A percentile compares a stretch with the other conserved stretches of the same genome.
phyloP scores from a whole-genome alignment of 2,888 invertebrate species.

The Trichacis sp. region DNA sequence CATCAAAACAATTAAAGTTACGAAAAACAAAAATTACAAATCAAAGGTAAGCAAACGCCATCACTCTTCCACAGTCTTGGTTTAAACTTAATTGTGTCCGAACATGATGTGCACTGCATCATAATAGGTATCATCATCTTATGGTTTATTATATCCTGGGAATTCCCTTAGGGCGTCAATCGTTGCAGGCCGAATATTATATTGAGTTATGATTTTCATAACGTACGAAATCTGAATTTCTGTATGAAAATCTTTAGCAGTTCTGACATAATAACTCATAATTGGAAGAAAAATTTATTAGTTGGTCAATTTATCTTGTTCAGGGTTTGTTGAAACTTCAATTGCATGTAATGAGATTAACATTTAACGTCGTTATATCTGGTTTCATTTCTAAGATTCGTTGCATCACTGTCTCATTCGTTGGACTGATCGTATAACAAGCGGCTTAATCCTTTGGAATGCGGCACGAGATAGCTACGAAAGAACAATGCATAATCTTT shows the following conservation, averaged over 20 bases:
- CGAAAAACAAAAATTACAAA: too few relatives aligned
- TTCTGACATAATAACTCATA: too few relatives aligned
- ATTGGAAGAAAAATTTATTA: too few relatives aligned
- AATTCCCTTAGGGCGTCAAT: background rate
- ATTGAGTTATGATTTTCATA: background rate
- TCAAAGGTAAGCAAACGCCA: too few relatives aligned
- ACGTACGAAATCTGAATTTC: too few relatives aligned
- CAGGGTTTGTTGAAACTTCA: too few relatives aligned
- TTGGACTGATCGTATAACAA: conserved; percentile 4
- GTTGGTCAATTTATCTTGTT: too few relatives aligned
- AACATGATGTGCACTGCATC: conserved; percentile 15
- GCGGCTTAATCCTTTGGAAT: conserved; percentile 22
- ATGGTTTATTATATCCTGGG: background rate
- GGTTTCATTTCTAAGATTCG: background rate
- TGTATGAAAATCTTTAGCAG: too few relatives aligned
- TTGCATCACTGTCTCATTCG: background rate
- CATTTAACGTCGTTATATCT: background rate
- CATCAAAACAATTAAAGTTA: too few relatives aligned
- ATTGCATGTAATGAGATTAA: background rate
- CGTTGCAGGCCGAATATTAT: background rate
- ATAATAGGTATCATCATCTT: conserved; percentile 3
- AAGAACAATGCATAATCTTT: conserved; percentile 52
- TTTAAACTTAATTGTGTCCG: background rate
- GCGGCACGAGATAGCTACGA: conserved; percentile 21
- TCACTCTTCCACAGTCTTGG: too few relatives aligned